Conservation (phyloP, 2,113 vertebrate species). For the Pseudorhombus dupliciocellatus region DNA sequence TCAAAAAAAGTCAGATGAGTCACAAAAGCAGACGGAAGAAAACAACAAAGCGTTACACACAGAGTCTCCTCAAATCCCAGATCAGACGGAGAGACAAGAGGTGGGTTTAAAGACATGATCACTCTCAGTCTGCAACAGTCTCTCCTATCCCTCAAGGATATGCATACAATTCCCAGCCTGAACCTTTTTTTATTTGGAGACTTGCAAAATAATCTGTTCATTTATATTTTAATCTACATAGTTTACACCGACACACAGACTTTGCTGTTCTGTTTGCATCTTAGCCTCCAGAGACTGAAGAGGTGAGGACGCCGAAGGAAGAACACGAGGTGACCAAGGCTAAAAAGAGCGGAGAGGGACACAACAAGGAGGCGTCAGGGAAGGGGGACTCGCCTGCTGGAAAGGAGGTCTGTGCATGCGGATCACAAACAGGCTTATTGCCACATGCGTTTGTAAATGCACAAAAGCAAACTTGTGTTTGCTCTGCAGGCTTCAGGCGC, state of each 20-base stretch:
- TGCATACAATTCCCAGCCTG: too few species aligned
- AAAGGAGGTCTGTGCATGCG: slow-evolving; percentile 63
- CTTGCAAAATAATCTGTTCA: too few species aligned
- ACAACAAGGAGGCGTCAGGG: slow-evolving; percentile 66
- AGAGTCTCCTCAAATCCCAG: not conserved
- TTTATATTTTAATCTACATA: not conserved
- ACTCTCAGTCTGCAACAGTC: too few species aligned
- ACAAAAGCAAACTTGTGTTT: too few species aligned
- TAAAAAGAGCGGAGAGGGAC: slow-evolving; percentile 68
- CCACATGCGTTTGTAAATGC: too few species aligned
- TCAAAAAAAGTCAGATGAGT: slow-evolving; percentile 34
- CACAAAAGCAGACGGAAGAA: slow-evolving; percentile 42
- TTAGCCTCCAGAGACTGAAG: slow-evolving; percentile 15
- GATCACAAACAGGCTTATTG: too few species aligned
- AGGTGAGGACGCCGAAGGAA: slow-evolving; percentile 75
- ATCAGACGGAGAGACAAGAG: slow-evolving; percentile 58
- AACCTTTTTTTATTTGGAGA: too few species aligned
- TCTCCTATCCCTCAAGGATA: too few species aligned
- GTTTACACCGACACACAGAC: too few species aligned
- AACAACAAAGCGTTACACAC: slow-evolving; percentile 9
- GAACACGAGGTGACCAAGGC: slow-evolving; percentile 79
- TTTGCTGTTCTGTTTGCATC: not conserved
- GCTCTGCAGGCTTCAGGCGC: too few species aligned
- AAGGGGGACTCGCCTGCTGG: slow-evolving; percentile 58
- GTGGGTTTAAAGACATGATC: slow-evolving; percentile 38